Percentiles rank a stretch among this genome's conserved stretches.
Conservation (phyloP, 2,797 vertebrate genomes). For the Enteromius argenteus region DNA sequence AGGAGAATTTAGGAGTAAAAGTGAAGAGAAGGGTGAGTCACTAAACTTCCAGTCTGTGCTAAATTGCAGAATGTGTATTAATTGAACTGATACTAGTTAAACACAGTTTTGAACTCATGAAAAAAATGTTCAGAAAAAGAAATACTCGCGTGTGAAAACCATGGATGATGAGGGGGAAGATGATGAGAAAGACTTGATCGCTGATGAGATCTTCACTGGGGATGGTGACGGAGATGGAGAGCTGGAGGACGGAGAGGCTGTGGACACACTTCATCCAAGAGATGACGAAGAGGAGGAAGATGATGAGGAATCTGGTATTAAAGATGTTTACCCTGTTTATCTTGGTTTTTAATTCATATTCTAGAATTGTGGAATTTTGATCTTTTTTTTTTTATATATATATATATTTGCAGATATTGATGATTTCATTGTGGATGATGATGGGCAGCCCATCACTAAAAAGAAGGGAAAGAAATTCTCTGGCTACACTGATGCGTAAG, state of each 20-base stretch:
- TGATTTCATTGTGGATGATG: slow-evolving; percentile 98
- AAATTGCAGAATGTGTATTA: neutral
- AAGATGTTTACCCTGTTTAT: neutral
- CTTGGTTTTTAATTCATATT: neutral
- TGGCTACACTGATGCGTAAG: slow-evolving; percentile 98
- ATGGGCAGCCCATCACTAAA: slow-evolving; percentile 97
- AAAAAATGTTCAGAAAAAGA: slow-evolving; percentile 82
- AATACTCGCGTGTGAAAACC: slow-evolving; percentile 93
- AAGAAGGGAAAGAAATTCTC: slow-evolving; percentile 96
- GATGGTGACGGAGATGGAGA: slow-evolving; percentile 88
- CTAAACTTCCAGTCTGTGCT: neutral
- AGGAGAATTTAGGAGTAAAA: slow-evolving; percentile 99
- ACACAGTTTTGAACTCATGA: neutral
- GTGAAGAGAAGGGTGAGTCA: slow-evolving; percentile 91
- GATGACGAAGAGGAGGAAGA: slow-evolving; percentile 94
- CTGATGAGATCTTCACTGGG: slow-evolving; percentile 95
- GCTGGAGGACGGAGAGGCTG: slow-evolving; percentile 88
- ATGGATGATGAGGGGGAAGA: slow-evolving; percentile 98
- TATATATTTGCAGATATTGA: slow-evolving; percentile 86
- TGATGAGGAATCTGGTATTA: slow-evolving; percentile 93
- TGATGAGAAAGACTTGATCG: slow-evolving; percentile 95
- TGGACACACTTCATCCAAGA: slow-evolving; percentile 84
- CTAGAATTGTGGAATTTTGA: neutral
- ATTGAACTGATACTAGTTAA: neutral
- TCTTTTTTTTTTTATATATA: neutral